phyloP scores from a whole-genome alignment of 1,140 invertebrate genomes.

The Apis florea region DNA sequence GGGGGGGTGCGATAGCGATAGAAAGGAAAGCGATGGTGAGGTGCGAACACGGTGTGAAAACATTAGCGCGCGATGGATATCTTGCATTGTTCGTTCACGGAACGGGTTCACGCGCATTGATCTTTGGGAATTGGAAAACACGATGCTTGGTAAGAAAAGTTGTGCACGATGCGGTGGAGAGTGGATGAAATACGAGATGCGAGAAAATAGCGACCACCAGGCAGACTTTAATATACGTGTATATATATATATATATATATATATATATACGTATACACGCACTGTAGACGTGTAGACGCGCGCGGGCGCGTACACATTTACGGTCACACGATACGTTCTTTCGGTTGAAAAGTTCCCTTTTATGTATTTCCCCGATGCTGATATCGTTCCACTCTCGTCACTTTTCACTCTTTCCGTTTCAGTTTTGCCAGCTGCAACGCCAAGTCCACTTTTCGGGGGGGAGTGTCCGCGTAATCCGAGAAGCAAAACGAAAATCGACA shows the following conservation, averaged over 20 bases:
- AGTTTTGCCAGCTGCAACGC: constrained; percentile 35
- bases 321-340: constrained; percentile 32
- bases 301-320: too few relatives aligned
- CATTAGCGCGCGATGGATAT: constrained; percentile 24
- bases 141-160: neutral
- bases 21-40: neutral
- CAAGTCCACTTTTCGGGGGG: neutral
- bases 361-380: neutral
- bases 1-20: neutral
- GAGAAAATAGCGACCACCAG: neutral
- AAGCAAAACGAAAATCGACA: constrained; percentile 26
- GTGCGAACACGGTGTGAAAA: neutral
- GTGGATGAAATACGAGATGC: neutral
- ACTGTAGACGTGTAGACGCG: too few relatives aligned
- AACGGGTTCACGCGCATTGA: neutral
- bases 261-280: too few relatives aligned
- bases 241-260: too few relatives aligned
- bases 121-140: neutral
- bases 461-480: constrained; percentile 23
- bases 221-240: constrained; percentile 1
- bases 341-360: constrained; percentile 16
- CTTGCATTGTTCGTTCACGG: neutral
- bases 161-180: neutral
- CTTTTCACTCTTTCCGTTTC: neutral
- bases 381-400: neutral